Base-by-base conservation (phyloP, 2,797 vertebrate species). In the Melanitta fusca region DNA sequence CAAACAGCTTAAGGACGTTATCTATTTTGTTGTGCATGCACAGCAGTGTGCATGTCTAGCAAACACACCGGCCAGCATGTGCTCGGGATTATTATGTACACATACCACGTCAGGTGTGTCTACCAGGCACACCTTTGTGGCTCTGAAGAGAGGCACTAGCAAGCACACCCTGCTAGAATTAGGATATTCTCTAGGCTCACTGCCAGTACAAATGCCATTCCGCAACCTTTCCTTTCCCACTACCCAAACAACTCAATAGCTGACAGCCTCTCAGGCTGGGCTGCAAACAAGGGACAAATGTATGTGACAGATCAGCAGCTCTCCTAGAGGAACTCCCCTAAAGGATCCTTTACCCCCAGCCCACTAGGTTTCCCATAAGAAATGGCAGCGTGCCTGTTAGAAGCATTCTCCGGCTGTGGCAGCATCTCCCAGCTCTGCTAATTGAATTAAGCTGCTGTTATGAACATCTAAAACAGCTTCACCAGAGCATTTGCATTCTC, bases 1-100 rank as follows among this genome's bases (percentile, higher is more conserved):
- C 82, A 54, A 86, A 62, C 68, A 80, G 68, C 28, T 87, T 77
- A 92, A 89, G 60, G 53, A 91, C 78, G 80, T 94, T 19, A 73
- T 19, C 86, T 87, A 1, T 77, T 94, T 80, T 60, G 15, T 66
- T 1, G 0, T 65, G 32, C 66, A 72, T 22, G 39, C 85, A 72
- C 34, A 85, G 1, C 62, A 73, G 30, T 19, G 22, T 11, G 27
- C 79, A 47, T 53, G 32, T 41, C 57, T 45, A 49, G 22, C 53
- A 77, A 19, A 66, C 11, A 53, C 0, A 36, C 27, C 51, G 54
- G 65, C 47, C 47, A 34, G 5, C 0, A 0, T 22, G 53, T 8
- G 8, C 25, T 68, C 39, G 18, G 21, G 0, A 12, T 20, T 30
- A 20, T 30, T 9, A 8, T 21, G 30, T 19, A 58, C 19, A 27